phyloP scores from a whole-genome alignment of 2,113 vertebrate species.

The Proterorhinus semilunaris region DNA sequence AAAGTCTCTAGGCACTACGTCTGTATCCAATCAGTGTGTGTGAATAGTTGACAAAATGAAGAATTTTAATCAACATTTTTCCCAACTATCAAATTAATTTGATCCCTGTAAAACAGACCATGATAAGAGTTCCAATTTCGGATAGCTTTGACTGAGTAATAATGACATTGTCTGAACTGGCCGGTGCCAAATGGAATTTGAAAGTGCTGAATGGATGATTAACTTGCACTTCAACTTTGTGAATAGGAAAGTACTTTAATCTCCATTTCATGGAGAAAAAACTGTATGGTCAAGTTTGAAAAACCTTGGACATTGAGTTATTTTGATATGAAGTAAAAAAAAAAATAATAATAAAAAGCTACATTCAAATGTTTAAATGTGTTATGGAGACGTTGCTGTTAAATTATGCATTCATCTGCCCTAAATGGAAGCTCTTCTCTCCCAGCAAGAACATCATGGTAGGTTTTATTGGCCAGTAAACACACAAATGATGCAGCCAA shows the following conservation, averaged over 20 bases:
- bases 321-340: no score
- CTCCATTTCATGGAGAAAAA: background rate
- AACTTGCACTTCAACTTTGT: constrained; percentile 31
- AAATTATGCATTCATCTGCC: no score
- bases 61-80: constrained; percentile 54
- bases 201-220: constrained; percentile 32
- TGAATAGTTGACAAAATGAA: constrained; percentile 67
- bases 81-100: constrained; percentile 45
- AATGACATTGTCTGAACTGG: constrained; percentile 48
- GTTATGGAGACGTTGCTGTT: no score
- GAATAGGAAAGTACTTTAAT: constrained; percentile 19
- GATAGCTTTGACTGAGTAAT: constrained; percentile 49
- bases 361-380: no score
- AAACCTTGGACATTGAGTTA: no score
- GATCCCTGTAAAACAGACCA: constrained; percentile 38
- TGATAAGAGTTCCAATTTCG: constrained; percentile 67
- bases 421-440: no score
- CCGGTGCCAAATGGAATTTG: constrained; percentile 48
- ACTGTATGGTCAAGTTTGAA: no score
- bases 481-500: no score
- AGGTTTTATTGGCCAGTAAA: no score
- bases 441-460: no score
- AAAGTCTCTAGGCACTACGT: constrained; percentile 44
- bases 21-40: constrained; percentile 52
- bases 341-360: no score